Conservation (phyloP, 2,888 invertebrate genomes). For the Eilema sororculum region DNA sequence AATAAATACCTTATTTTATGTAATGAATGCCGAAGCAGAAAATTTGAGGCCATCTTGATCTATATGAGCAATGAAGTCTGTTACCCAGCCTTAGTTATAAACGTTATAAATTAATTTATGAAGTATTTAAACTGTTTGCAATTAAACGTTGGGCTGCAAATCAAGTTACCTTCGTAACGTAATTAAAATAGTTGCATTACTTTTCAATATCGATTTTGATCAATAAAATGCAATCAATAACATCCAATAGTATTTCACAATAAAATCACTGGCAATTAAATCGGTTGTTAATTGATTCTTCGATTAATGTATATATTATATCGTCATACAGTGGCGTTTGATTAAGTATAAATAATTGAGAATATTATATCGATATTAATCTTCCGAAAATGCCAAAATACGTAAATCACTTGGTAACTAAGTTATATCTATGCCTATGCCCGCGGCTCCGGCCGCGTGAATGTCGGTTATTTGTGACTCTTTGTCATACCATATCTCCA, state of each 20-base stretch:
- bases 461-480: no score
- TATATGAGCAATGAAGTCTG: conserved; percentile 19
- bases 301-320: neutral
- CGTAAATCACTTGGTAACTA: no score
- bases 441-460: no score
- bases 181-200: conserved; percentile 37
- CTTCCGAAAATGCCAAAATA: neutral
- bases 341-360: neutral
- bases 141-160: conserved; percentile 34
- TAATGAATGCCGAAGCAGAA: conserved; percentile 15
- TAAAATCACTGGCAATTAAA: conserved; percentile 3
- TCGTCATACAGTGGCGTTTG: neutral
- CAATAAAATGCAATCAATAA: conserved; percentile 15
- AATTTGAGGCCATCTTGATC: conserved; percentile 22
- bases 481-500: no score
- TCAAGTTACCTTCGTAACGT: conserved; percentile 27
- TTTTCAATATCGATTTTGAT: conserved; percentile 27
- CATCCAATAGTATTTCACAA: neutral
- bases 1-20: conserved; percentile 30
- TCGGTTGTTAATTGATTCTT: no score
- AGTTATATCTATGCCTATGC: no score
- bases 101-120: conserved; percentile 32
- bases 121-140: conserved; percentile 10
- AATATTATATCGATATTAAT: neutral
- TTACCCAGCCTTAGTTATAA: conserved; percentile 22